phyloP scores from a whole-genome alignment of 2,797 vertebrate genomes.

The Natrix natrix region DNA sequence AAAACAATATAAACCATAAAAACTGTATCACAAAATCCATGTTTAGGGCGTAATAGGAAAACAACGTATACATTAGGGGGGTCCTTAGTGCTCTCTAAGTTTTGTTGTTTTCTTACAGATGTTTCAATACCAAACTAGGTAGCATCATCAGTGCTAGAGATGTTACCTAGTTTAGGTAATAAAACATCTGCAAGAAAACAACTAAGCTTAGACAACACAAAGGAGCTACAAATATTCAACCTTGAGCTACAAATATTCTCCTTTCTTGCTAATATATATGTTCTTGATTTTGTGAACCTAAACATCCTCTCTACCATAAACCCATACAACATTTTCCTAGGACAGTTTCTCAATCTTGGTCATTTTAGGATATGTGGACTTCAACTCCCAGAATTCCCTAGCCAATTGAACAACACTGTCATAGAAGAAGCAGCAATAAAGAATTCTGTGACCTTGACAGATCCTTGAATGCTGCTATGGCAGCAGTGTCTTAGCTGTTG shows the following conservation, averaged over 20 bases:
- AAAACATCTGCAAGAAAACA: not conserved
- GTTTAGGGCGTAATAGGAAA: not conserved
- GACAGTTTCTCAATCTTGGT: not conserved
- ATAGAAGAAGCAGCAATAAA: not conserved
- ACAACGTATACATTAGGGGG: not conserved
- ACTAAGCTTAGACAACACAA: not conserved
- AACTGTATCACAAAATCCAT: not conserved
- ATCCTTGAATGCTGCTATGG: not conserved
- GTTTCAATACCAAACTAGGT: not conserved
- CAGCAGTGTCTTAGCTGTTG: not conserved
- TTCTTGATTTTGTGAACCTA: not conserved
- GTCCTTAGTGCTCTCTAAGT: not conserved
- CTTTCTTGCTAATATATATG: not conserved
- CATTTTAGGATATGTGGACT: not conserved
- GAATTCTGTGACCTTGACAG: not conserved
- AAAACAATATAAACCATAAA: not conserved
- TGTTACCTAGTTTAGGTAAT: not conserved
- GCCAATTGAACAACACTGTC: not conserved
- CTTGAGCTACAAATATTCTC: not conserved
- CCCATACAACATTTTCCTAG: not conserved
- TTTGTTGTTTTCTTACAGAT: not conserved
- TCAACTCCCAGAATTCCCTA: not conserved
- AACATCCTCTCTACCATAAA: not conserved
- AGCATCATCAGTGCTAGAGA: too few species aligned
- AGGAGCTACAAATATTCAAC: not conserved